Percentiles rank a stretch among this genome's conserved stretches.
phyloP scores from a whole-genome alignment of 2,113 vertebrate genomes.

The Brachirus orientalis region DNA sequence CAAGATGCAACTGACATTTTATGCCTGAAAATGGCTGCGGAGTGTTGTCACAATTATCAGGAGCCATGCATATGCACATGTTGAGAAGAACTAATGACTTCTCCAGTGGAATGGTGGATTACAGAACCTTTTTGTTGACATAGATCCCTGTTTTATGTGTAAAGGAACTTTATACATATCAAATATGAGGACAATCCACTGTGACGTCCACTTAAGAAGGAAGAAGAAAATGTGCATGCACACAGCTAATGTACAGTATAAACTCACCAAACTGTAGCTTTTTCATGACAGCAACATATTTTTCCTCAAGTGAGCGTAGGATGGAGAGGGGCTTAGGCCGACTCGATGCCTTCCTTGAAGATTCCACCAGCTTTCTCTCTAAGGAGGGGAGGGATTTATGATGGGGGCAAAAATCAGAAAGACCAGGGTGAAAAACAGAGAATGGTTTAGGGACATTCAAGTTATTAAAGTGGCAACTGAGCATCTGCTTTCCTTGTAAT shows the following conservation, averaged over 20 bases:
- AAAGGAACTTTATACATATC: neutral
- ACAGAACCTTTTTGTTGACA: no score
- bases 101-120: no score
- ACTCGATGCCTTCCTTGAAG: conserved; percentile 86
- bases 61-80: no score
- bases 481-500: neutral
- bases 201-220: neutral
- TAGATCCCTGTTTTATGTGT: neutral
- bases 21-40: no score
- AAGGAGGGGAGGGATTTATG: conserved; percentile 13
- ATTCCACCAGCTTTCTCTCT: conserved; percentile 97
- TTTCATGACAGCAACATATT: conserved; percentile 96
- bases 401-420: neutral
- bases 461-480: neutral
- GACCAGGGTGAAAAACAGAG: neutral
- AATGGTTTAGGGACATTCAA: neutral
- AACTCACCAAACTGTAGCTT: conserved; percentile 98
- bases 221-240: neutral
- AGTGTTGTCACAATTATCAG: no score
- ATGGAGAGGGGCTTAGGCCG: conserved; percentile 93
- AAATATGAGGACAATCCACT: no score
- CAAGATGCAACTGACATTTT: no score
- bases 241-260: neutral
- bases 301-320: conserved; percentile 95
- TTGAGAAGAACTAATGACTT: no score